Conservation (phyloP, 2,797 vertebrate genomes). For the Discoglossus pictus region DNA sequence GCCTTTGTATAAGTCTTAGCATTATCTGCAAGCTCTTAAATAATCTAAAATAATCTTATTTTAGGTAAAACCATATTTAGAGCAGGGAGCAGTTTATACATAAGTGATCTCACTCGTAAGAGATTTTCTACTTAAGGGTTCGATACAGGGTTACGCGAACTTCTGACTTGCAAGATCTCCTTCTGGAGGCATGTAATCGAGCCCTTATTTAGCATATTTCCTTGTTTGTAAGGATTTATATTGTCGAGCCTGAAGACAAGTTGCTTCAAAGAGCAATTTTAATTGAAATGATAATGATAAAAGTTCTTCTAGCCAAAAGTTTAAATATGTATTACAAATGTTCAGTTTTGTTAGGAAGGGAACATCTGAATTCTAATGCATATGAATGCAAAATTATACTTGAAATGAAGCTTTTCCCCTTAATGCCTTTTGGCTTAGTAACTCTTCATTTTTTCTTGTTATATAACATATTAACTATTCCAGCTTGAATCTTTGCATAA, state of each 20-base stretch:
- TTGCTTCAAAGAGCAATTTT: conserved; percentile 65
- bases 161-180: too few relatives aligned
- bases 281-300: conserved; percentile 62
- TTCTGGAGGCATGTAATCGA: too few relatives aligned
- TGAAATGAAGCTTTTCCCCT: not conserved
- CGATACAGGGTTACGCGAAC: too few relatives aligned
- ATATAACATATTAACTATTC: not conserved
- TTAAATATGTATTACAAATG: not conserved
- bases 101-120: too few relatives aligned
- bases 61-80: too few relatives aligned
- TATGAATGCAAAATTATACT: conserved; percentile 33
- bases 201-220: conserved; percentile 33
- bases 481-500: not conserved
- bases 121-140: too few relatives aligned
- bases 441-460: conserved; percentile 2
- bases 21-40: too few relatives aligned
- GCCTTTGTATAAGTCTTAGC: too few relatives aligned
- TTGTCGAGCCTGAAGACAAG: conserved; percentile 53
- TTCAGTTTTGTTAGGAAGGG: not conserved
- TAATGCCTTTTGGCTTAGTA: conserved; percentile 5
- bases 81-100: too few relatives aligned
- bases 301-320: conserved; percentile 47
- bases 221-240: conserved; percentile 32
- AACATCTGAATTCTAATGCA: not conserved
- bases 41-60: too few relatives aligned